A percentile compares a stretch with the other conserved stretches of the same genome.
These are phyloP conservation scores for Leontopithecus rosalia DNA, from an alignment of 2,797 vertebrate species.

Conservation along the genomic window DNA sequence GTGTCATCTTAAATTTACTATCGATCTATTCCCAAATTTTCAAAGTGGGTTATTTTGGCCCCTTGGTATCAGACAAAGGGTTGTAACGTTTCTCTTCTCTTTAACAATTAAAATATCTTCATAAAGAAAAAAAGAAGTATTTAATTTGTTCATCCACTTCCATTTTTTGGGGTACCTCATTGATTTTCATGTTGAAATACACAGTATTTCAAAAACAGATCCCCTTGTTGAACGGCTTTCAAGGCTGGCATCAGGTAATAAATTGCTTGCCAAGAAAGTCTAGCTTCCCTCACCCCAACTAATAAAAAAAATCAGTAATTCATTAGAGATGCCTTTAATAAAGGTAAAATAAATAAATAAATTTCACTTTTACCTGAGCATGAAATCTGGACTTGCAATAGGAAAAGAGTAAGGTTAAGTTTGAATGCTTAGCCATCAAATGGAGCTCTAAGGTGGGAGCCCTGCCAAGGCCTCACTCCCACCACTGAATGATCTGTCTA, in stretches of 20 bases:
- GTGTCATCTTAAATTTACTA: background rate
- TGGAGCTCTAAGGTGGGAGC: background rate
- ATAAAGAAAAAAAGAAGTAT: conserved; percentile 17
- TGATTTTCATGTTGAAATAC: conserved; percentile 58
- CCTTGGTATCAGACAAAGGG: background rate
- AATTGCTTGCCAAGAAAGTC: conserved; percentile 49
- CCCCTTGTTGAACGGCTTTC: background rate
- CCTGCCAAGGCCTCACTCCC: background rate
- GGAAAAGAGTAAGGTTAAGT: background rate
- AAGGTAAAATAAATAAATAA: conserved; percentile 64
- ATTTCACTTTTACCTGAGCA: conserved; percentile 40
- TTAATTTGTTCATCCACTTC: conserved; percentile 34
- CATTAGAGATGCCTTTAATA: conserved; percentile 66
- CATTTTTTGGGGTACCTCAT: background rate
- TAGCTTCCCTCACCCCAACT: background rate
- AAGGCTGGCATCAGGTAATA: conserved; percentile 10
- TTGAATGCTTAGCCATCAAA: background rate
- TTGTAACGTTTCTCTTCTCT: background rate
- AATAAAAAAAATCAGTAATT: conserved; percentile 70
- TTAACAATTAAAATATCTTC: background rate
- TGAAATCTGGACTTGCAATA: background rate
- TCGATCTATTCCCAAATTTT: background rate
- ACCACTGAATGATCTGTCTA: background rate
- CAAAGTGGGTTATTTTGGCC: background rate
- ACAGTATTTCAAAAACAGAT: conserved; percentile 15